Evolutionary conservation across 2,113 vertebrate species (phyloP), one percentile per base, ranked within the genome.

Genomic region (Chamaetylas fuelleborni): DNA sequence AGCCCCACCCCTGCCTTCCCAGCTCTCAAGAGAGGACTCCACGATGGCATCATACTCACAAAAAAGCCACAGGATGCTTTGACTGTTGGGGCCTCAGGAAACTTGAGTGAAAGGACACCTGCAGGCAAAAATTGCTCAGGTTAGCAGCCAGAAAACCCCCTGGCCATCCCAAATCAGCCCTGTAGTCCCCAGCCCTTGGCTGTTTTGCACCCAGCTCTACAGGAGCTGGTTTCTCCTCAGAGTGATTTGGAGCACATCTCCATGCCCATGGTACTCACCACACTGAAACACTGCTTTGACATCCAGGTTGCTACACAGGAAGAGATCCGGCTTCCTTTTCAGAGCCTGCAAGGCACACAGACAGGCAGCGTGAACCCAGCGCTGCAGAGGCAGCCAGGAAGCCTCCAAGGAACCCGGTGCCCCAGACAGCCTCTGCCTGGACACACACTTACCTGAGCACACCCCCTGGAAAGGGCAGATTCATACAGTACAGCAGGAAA

Each of bases 281-380:
- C 99, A 99, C 81, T 99, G 99, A 97, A 99, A 99, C 87, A 99
- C 98, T 22, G 99, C 99, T 97, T 99, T 99, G 97, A 99, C 98
- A 47, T 99, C 99, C 96, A 99, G 98, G 97, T 98, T 99, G 97
- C 99, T 98, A 97, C 99, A 99, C 97, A 99, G 98, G 98, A 99
- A 99, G 97, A 99, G 98, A 98, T 99, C 99, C 40, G 99, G 99
- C 95, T 99, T 99, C 98, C 99, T 98, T 98, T 99, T 99, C 98
- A 99, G 98, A 96, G 99, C 99, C 99, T 99, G 98, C 67, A 97
- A 98, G 97, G 98, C 97, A 99, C 97, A 99, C 95, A 98, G 86
- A 98, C 73, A 95, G 48, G 90, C 76, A 84, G 86, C 96, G 95
- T 97, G 91, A 98, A 94, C 86, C 91, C 69, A 40, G 82, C 0